Evolutionary conservation across 2,797 vertebrate genomes (phyloP).

Genomic region (Acrossocheilus wenchowensis): DNA sequence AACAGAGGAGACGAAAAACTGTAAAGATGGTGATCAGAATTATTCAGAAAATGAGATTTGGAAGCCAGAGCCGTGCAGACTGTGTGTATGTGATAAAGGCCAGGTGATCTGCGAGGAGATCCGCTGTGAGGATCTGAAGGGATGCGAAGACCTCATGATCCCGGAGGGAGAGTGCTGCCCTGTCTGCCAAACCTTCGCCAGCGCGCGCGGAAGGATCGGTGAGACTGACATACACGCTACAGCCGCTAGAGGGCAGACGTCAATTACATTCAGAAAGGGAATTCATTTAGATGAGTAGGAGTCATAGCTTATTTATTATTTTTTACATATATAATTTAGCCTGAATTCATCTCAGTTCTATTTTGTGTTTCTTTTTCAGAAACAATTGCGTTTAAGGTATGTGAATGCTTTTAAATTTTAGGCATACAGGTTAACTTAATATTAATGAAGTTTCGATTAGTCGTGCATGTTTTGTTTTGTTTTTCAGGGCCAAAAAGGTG

Average conservation of each 20-base stretch:
- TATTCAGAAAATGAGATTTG: conserved; percentile 60
- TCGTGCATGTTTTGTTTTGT: conserved; percentile 11
- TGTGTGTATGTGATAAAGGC: conserved; percentile 92
- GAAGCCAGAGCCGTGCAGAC: conserved; percentile 87
- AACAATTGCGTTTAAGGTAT: conserved; percentile 88
- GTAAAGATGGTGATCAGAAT: conserved; percentile 55
- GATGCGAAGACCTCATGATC: conserved; percentile 82
- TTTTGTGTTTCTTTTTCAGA: conserved; percentile 58
- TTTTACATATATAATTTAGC: not conserved
- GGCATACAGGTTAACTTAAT: not conserved
- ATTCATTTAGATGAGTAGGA: no score
- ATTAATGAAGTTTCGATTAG: not conserved
- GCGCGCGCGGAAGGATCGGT: conserved; percentile 75
- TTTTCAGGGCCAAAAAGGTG: conserved; percentile 91
- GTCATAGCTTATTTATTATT: not conserved
- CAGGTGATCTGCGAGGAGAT: conserved; percentile 90
- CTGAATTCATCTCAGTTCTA: not conserved
- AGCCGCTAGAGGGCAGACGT: not conserved
- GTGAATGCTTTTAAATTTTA: conserved; percentile 39
- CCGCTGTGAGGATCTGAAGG: conserved; percentile 78
- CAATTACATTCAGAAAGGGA: not conserved
- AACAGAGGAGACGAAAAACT: conserved; percentile 39
- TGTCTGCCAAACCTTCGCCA: conserved; percentile 82
- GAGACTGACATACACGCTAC: conserved; percentile 42
- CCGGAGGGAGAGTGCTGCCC: conserved; percentile 90